Evolutionary conservation across 2,113 vertebrate genomes (phyloP).

Genomic region (Ia io): DNA sequence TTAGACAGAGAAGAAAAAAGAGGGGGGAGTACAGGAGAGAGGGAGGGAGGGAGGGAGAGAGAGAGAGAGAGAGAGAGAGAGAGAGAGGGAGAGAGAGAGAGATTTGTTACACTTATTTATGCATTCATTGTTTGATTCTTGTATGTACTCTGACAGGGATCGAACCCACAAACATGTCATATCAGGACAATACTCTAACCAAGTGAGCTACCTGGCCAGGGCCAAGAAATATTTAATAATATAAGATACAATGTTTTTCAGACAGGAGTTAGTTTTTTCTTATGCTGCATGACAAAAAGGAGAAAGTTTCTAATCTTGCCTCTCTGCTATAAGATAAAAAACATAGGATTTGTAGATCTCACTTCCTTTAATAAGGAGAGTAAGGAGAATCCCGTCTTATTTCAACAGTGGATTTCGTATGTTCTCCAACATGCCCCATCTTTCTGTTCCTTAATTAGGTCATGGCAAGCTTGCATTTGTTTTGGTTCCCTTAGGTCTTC

Average conservation of each 20-base stretch:
- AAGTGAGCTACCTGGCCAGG: not conserved
- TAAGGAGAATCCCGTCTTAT: not conserved
- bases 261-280: not conserved
- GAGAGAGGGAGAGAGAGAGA: too few relatives aligned
- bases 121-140: not conserved
- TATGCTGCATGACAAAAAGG: not conserved
- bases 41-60: too few relatives aligned
- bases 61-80: too few relatives aligned
- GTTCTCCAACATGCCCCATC: not conserved
- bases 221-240: not conserved
- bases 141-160: not conserved
- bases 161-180: not conserved
- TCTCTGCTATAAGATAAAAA: not conserved
- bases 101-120: not conserved
- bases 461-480: slow-evolving; percentile 8
- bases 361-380: slow-evolving; percentile 43
- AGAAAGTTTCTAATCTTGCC: not conserved
- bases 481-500: not conserved
- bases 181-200: not conserved
- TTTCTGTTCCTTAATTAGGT: slow-evolving; percentile 40
- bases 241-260: slow-evolving; percentile 27
- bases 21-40: too few relatives aligned
- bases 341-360: not conserved
- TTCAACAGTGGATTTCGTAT: slow-evolving; percentile 1
- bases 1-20: not conserved